Base-by-base conservation (phyloP, 2,797 vertebrate genomes). In the Chrysocyon brachyurus region DNA sequence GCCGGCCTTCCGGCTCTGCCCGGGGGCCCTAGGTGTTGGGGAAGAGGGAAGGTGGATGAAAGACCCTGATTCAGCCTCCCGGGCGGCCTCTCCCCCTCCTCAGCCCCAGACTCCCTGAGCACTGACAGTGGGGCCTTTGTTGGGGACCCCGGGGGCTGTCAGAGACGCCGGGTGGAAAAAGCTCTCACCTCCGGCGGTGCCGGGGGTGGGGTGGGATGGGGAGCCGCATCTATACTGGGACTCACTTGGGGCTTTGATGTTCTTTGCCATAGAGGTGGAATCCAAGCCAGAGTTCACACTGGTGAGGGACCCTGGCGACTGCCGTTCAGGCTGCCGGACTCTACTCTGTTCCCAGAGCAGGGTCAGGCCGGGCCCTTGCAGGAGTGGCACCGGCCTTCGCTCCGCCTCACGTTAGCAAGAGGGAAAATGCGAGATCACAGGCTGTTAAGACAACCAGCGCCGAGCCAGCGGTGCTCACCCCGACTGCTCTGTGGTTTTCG, bases 61-160 rank as follows among this genome's bases (percentile, higher is more conserved):
- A 96, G 93, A 64, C 89, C 54, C 77, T 40, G 22, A 52, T 91
- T 98, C 91, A 96, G 52, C 59, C 19, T 31, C 79, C 82, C 9
- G 17, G 14, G n/a, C 8, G 9, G 56, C 61, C 91, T 89, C 73
- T 28, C 66, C 63, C 57, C 73, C 54, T 17, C 72, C 63, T 84
- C 24, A 81, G 52, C 94, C 79, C 79, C 66, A 78, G 54, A 5
- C 12, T 68, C 9, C 2, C 72, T 49, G 12, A 88, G 33, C 21
- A 68, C 75, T 68, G 89, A 94, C 83, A 91, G 90, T 78, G 75
- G 54, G 54, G 75, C 68, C 92, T 97, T 94, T 94, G 97, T 87
- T 72, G 93, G 49, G 26, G 21, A 46, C 22, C 52, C 40, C 12
- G n/a, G 54, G 28, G 59, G 46, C 40, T 6, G 15, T 56, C n/a